Base-by-base conservation (phyloP, 2,888 invertebrate species). In the Operophtera brumata region DNA sequence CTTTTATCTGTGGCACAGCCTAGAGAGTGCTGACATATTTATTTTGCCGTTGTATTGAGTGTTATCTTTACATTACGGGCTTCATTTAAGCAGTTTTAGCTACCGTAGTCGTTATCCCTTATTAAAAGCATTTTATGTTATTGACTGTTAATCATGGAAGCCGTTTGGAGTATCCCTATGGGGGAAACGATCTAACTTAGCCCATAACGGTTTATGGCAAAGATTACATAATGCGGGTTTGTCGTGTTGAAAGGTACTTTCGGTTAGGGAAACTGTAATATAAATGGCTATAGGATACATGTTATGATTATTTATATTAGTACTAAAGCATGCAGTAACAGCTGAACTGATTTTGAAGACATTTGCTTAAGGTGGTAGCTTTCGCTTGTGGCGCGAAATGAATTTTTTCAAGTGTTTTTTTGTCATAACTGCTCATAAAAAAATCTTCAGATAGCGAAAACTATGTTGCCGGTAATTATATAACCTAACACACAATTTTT, bases 141-240 rank as follows among this genome's bases (percentile, higher is more conserved):
- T 78, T 70, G 76, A 69, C 77, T 77, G 78, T 79, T 82, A 74
- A 80, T 80, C 79, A 78, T 71, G 65, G 59, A 70, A 66, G 64
- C 67, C 62, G 54, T 70, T 72, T 67, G 64, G 62, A 62, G 58
- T 42, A 49, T 65, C 66, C 62, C 65, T 60, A 64, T 66, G 57
- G 57, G 53, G 63, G 49, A 64, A 78, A 80, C 71, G 76, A 73
- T 75, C 73, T 62, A 83, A 84, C 64, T 84, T 84, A 64, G 62
- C 57, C 73, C 68, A 78, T 84, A 77, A 82, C 68, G 62, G 67
- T 71, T 59, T 74, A 74, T 69, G 53, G 57, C 67, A 71, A 73
- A 75, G 69, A 64, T 64, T 59, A 56, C 62, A 71, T 70, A 70
- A 78, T 72, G 79, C 62, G 75, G 68, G 65, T 70, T 63, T 77